phyloP scores from a whole-genome alignment of 2,888 invertebrate genomes.

The Lymantria monacha region DNA sequence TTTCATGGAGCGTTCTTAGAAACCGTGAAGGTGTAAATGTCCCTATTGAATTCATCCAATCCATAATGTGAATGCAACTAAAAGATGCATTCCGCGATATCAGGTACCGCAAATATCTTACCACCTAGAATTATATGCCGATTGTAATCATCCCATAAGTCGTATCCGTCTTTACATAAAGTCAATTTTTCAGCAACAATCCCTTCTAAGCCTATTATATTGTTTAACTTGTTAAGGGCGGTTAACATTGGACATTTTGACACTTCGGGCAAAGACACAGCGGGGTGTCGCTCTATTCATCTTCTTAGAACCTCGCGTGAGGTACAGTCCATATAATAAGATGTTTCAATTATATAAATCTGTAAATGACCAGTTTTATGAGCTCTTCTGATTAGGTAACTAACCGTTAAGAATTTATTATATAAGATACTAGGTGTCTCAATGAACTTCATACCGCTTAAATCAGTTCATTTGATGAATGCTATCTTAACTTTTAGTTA shows the following conservation, averaged over 20 bases:
- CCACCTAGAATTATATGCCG: slow-evolving; percentile 12
- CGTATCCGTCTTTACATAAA: slow-evolving; percentile 17
- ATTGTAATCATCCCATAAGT: slow-evolving; percentile 1
- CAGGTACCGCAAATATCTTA: slow-evolving; percentile 52
- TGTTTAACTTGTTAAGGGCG: slow-evolving; percentile 46
- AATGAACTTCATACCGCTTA: not conserved
- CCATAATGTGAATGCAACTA: slow-evolving; percentile 48
- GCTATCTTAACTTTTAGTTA: too few species aligned
- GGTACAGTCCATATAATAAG: slow-evolving; percentile 59
- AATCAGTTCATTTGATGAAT: too few species aligned
- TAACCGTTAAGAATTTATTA: not conserved
- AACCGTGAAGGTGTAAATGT: slow-evolving; percentile 61
- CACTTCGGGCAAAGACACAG: slow-evolving; percentile 76
- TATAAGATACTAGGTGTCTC: not conserved
- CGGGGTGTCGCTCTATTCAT: slow-evolving; percentile 67
- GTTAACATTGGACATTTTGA: slow-evolving; percentile 74
- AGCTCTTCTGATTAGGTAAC: not conserved
- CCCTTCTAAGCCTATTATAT: slow-evolving; percentile 23
- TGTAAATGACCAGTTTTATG: not conserved
- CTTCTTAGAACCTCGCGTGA: slow-evolving; percentile 73
- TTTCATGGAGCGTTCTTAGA: slow-evolving; percentile 60
- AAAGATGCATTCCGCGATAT: slow-evolving; percentile 65
- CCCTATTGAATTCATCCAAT: slow-evolving; percentile 55
- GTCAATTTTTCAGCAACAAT: slow-evolving; percentile 13
- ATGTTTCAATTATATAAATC: slow-evolving; percentile 60